These are phyloP conservation scores for Megaleporinus macrocephalus DNA, from an alignment of 2,113 vertebrate species.

Conservation along the genomic window DNA sequence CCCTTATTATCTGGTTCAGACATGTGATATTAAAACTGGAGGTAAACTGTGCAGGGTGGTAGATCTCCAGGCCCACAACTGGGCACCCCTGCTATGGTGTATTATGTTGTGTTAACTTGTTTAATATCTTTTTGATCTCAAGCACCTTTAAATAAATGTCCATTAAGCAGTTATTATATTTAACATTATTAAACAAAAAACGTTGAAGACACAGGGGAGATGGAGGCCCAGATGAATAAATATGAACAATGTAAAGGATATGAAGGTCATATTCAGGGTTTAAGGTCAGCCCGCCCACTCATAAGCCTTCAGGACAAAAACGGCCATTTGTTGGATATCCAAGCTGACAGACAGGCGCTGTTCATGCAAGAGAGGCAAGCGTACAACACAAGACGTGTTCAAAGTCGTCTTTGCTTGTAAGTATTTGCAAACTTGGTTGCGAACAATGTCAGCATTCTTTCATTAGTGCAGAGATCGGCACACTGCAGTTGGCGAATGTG, in stretches of 20 bases:
- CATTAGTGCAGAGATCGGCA: neutral
- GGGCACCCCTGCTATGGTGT: too few relatives aligned
- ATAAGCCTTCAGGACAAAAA: neutral
- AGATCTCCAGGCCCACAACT: too few relatives aligned
- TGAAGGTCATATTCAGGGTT: neutral
- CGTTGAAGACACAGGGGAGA: neutral
- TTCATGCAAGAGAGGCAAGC: neutral
- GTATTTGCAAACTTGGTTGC: neutral
- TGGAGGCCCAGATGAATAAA: neutral
- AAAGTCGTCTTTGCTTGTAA: constrained; percentile 2
- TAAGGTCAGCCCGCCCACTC: neutral
- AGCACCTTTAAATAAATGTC: too few relatives aligned
- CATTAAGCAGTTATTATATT: too few relatives aligned
- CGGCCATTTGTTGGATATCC: neutral
- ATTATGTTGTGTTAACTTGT: too few relatives aligned
- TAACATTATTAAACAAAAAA: too few relatives aligned
- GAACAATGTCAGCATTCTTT: neutral
- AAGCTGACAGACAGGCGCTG: neutral
- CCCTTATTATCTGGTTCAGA: too few relatives aligned
- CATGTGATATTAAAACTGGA: too few relatives aligned
- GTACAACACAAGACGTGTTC: too few relatives aligned
- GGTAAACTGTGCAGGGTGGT: too few relatives aligned
- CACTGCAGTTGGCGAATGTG: neutral
- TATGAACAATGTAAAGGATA: neutral
- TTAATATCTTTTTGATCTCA: too few relatives aligned